phyloP scores from a whole-genome alignment of 2,888 invertebrate species.

The Germaria angustata region DNA sequence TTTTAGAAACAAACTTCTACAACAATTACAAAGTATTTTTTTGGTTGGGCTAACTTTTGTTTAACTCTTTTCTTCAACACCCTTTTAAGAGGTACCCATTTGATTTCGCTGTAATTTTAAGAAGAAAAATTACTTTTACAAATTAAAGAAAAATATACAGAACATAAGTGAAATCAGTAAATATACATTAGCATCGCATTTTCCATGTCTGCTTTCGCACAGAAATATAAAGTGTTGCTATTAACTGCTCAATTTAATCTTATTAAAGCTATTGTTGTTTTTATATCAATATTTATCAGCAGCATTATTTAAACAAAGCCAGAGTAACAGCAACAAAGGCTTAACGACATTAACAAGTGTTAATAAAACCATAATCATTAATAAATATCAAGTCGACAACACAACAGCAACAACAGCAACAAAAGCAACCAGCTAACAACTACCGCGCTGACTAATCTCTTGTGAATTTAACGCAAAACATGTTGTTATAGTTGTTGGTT shows the following conservation, averaged over 20 bases:
- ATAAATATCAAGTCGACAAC: conserved; percentile 55
- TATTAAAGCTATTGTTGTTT: conserved; percentile 46
- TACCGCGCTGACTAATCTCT: conserved; percentile 62
- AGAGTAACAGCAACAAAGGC: conserved; percentile 36
- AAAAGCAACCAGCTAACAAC: conserved; percentile 12
- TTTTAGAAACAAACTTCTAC: no score
- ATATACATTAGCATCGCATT: neutral
- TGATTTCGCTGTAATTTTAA: no score
- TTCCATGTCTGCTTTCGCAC: neutral
- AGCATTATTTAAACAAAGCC: conserved; percentile 49
- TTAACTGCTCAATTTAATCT: conserved; percentile 66
- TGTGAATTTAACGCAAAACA: conserved; percentile 45
- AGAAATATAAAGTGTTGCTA: conserved; percentile 56
- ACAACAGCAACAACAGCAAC: neutral
- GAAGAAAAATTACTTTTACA: no score
- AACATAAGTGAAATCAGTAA: no score
- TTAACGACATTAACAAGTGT: conserved; percentile 65
- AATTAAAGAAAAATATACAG: no score
- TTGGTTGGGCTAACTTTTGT: no score
- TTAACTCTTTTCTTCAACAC: no score
- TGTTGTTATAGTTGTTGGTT: conserved; percentile 19
- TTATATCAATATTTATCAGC: conserved; percentile 46
- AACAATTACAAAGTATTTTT: no score
- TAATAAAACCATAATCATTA: conserved; percentile 68
- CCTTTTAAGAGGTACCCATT: no score